Evolutionary conservation across 2,113 vertebrate species (phyloP).

Genomic region (Nothobranchius kuhntae): DNA sequence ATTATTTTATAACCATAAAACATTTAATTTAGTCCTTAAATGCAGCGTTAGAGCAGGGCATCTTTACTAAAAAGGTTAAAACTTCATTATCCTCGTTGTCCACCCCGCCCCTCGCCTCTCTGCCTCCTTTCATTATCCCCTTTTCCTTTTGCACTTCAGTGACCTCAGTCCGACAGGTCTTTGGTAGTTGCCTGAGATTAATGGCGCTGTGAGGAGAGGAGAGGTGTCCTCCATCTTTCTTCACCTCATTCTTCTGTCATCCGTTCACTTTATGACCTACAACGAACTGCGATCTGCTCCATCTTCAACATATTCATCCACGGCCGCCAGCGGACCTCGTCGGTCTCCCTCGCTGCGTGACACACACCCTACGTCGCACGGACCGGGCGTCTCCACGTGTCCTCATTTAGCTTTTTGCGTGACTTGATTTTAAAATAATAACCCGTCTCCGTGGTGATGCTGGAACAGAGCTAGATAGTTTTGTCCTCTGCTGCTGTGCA

Average conservation of each 20-base stretch:
- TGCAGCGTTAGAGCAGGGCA: too few species aligned
- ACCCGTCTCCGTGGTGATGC: too few species aligned
- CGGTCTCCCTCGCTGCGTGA: neutral
- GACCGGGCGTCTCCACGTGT: neutral
- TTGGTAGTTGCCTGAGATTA: conserved; percentile 22
- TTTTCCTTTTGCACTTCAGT: neutral
- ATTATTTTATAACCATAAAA: too few species aligned
- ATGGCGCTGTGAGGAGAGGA: neutral
- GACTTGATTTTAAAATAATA: neutral
- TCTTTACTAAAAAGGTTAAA: neutral
- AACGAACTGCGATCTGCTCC: conserved; percentile 18
- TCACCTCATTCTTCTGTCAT: conserved; percentile 9
- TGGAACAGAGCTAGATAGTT: too few species aligned
- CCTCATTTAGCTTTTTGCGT: neutral
- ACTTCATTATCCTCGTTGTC: neutral
- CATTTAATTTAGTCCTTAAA: too few species aligned
- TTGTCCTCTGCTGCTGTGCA: too few species aligned
- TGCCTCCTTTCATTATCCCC: neutral
- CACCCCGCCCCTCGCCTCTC: neutral
- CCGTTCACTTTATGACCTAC: conserved; percentile 18
- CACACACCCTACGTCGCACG: neutral
- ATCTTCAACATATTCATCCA: conserved; percentile 10
- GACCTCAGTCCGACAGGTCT: neutral
- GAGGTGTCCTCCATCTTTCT: conserved; percentile 30
- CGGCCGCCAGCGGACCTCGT: neutral